Base-by-base conservation (phyloP, 2,113 vertebrate genomes). In the Phaethon lepturus region DNA sequence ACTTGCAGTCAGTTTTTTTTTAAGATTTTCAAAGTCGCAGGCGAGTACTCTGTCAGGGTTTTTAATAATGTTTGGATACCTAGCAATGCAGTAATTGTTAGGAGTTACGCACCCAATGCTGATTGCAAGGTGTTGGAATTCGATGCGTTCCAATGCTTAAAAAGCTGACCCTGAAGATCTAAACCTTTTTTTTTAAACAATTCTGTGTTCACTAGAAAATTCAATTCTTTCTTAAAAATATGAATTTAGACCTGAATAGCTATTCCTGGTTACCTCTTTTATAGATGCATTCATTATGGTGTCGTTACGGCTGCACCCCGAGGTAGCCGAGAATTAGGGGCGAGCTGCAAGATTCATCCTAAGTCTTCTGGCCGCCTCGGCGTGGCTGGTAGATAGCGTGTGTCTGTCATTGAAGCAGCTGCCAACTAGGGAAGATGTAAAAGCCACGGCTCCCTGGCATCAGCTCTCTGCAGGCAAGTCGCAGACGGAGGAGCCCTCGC, bases 281-380 rank as follows among this genome's bases (percentile, higher is more conserved):
- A 17, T 19, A 45, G 38, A 35, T 31, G 6, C 0, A 0, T 67
- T 79, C 3, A 0, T 87, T 63, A 4, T 13, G 22, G 11, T 33
- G 4, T 45, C 16, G 33, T 75, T 79, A 28, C 24, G n/a, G 13
- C 58, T 66, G 18, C 7, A 20, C 3, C 7, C 20, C 22, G 84
- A 80, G 44, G 67, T 75, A 68, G 25, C n/a, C 28, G 17, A 44
- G 28, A 67, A 17, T 67, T 90, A 40, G 50, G 67, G 25, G 19
- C 35, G 67, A 83, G 23, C 58, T 72, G 17, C 15, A 20, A 9
- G 20, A 58, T 75, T 35, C 35, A 26, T 47, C 7, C 0, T 4
- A 47, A 74, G 8, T 23, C 4, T 1, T 35, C 22, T 18, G 1
- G 4, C 17, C 45, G 42, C 31, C 23, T 17, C 66, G 45, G 10